phyloP scores from a whole-genome alignment of 2,888 invertebrate genomes.

The Cinara cedri region DNA sequence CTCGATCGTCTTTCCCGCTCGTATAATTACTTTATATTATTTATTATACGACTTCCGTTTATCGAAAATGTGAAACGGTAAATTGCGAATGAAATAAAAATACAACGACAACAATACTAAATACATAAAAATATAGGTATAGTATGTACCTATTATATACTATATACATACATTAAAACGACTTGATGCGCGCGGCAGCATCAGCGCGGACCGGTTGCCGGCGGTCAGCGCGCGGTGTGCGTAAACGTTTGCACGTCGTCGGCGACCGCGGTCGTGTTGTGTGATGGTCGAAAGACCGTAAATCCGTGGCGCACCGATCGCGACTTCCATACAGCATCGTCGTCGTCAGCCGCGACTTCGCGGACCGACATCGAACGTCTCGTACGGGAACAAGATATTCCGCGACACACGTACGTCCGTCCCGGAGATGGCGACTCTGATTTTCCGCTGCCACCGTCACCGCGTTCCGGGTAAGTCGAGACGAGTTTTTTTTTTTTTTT shows the following conservation, averaged over 20 bases:
- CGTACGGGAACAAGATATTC: background rate
- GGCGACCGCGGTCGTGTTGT: background rate
- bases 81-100: too few relatives aligned
- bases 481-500: constrained; percentile 10
- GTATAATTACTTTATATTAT: too few relatives aligned
- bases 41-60: too few relatives aligned
- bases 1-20: too few relatives aligned
- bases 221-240: background rate
- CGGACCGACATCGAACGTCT: too few relatives aligned
- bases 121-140: too few relatives aligned
- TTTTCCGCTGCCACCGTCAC: background rate
- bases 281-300: too few relatives aligned
- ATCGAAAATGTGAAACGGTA: too few relatives aligned
- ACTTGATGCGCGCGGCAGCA: background rate
- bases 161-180: constrained; percentile 1
- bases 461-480: constrained; percentile 14
- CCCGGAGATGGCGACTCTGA: background rate
- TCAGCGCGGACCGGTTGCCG: constrained; percentile 1
- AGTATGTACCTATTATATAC: too few relatives aligned
- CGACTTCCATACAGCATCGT: too few relatives aligned
- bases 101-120: too few relatives aligned
- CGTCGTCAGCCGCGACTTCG: background rate
- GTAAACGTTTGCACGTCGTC: constrained; percentile 9
- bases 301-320: too few relatives aligned
- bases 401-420: background rate